Conservation (phyloP, 2,888 invertebrate genomes). For the Drosophila silvestris region DNA sequence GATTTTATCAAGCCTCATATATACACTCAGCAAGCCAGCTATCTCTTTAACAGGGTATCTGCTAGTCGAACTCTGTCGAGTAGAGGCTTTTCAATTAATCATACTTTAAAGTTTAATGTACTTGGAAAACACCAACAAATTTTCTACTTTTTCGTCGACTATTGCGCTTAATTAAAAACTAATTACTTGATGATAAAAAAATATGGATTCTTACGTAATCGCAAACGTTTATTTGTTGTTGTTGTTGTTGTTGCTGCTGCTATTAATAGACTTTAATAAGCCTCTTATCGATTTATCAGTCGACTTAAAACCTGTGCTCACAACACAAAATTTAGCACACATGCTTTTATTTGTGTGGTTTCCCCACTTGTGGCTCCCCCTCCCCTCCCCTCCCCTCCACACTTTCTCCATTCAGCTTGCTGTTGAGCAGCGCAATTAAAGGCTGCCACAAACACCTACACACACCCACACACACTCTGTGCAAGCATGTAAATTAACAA, state of each 20-base stretch:
- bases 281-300: conserved; percentile 44
- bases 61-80: neutral
- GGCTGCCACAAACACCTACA: conserved; percentile 9
- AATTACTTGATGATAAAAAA: neutral
- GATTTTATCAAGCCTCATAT: neutral
- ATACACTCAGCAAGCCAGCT: neutral
- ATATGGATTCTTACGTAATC: neutral
- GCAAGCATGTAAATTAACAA: conserved; percentile 69
- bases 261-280: conserved; percentile 39
- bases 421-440: conserved; percentile 36
- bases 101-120: neutral
- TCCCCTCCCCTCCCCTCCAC: neutral
- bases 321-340: conserved; percentile 15
- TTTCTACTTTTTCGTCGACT: neutral
- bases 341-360: conserved; percentile 11
- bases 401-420: neutral
- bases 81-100: neutral
- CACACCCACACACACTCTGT: conserved; percentile 3
- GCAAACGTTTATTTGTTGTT: neutral
- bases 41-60: neutral
- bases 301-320: neutral
- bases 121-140: neutral
- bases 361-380: conserved; percentile 17
- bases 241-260: neutral
- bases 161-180: neutral